Conservation (phyloP, 2,797 vertebrate species). For the Protonibea diacanthus region DNA sequence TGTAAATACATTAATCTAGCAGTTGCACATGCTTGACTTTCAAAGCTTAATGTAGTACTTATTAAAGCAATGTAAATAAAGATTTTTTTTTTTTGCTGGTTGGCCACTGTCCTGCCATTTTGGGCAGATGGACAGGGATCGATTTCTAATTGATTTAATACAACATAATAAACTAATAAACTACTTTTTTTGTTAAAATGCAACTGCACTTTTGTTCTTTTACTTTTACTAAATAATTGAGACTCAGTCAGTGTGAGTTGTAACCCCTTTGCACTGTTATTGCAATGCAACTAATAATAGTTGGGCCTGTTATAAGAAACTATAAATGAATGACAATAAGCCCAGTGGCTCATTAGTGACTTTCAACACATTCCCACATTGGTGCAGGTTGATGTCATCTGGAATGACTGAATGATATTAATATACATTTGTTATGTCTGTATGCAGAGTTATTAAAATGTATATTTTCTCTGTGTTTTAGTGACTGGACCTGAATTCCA, state of each 20-base stretch:
- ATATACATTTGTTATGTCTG: not conserved
- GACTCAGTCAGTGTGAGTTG: not conserved
- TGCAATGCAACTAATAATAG: not conserved
- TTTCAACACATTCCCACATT: not conserved
- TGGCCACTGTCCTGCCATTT: no score
- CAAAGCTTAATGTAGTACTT: not conserved
- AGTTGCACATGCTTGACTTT: not conserved
- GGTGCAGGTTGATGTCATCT: not conserved
- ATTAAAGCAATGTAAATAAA: not conserved
- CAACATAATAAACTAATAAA: no score
- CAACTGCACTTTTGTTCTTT: no score
- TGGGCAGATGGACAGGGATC: no score
- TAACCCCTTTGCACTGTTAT: not conserved
- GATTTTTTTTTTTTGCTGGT: no score
- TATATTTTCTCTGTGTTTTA: conserved; percentile 62
- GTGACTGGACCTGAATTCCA: conserved; percentile 90
- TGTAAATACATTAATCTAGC: no score
- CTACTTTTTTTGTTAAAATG: no score
- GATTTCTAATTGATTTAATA: no score
- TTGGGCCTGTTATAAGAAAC: not conserved
- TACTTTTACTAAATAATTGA: not conserved
- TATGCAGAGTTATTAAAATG: conserved; percentile 9
- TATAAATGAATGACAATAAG: not conserved
- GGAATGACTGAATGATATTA: not conserved
- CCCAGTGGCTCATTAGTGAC: not conserved